Conservation (phyloP, 2,113 vertebrate species). For the Lanius ludovicianus region DNA sequence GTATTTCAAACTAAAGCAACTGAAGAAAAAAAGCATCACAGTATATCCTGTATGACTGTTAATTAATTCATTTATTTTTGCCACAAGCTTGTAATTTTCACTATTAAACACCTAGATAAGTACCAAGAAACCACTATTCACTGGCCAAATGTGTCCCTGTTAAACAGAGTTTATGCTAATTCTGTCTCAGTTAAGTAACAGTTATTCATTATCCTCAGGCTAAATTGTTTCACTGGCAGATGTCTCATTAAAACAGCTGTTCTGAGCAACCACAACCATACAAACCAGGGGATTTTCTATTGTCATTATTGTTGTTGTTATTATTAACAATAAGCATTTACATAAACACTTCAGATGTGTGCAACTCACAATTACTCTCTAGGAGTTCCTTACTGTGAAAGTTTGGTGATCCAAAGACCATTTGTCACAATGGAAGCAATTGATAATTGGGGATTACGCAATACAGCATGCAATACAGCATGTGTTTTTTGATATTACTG, state of each 20-base stretch:
- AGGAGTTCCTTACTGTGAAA: background rate
- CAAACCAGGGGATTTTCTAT: slow-evolving; percentile 29
- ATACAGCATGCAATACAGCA: background rate
- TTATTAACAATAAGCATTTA: slow-evolving; percentile 52
- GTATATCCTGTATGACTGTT: background rate
- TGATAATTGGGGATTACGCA: slow-evolving; percentile 22
- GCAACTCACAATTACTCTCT: background rate
- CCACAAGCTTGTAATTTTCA: slow-evolving; percentile 21
- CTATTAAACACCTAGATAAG: slow-evolving; percentile 34
- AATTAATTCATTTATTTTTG: background rate
- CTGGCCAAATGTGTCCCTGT: slow-evolving; percentile 16
- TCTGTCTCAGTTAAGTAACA: slow-evolving; percentile 57
- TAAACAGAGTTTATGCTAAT: slow-evolving; percentile 46
- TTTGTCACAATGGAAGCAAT: background rate
- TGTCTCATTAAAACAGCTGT: slow-evolving; percentile 60
- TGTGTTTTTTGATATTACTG: background rate
- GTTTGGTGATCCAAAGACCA: background rate
- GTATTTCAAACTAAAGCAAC: slow-evolving; percentile 5
- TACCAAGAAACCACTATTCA: slow-evolving; percentile 10
- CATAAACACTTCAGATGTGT: slow-evolving; percentile 37
- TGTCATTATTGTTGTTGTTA: slow-evolving; percentile 45
- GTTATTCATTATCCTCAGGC: slow-evolving; percentile 54
- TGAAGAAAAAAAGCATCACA: background rate
- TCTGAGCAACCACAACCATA: background rate
- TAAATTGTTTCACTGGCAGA: slow-evolving; percentile 56